Evolutionary conservation across 2,888 invertebrate species (phyloP), one percentile per base, ranked within the genome.

Genomic region (Exephanes ischioxanthus): DNA sequence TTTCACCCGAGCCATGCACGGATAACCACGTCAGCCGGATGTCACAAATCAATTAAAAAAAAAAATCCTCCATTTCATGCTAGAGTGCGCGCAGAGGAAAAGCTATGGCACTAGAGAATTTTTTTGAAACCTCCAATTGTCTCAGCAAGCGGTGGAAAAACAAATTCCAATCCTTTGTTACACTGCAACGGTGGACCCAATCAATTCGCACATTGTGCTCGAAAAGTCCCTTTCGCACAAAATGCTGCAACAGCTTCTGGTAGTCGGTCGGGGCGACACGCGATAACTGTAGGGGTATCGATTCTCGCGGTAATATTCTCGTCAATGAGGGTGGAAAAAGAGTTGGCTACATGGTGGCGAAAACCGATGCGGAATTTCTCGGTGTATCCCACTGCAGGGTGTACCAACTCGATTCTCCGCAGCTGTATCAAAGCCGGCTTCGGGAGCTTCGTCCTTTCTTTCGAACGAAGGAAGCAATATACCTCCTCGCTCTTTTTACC

Each of bases 291-390:
- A 72, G 72, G 63, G 51, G 37, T 51, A 66, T 66, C 41, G 41
- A 37, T 66, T n/a, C 48, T 51, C 22, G 58, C 41, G 63, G 22
- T 14, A 66, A 79, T 66, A 53, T 63, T 80, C 37, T 3, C 19
- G 26, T 33, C n/a, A 61, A 51, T 66, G 22, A 11, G 41, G 45
- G 58, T 22, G 33, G 45, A 61, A 70, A 41, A 66, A 48, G 53
- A 61, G 48, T 53, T 26, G 71, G 19, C 22, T 58, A 14, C 26
- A 9, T 14, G 22, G 58, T 9, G 22, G 14, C 58, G 26, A 58
- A 58, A 58, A 22, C 22, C 58, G 58, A 11, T 11, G 22, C 58
- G 58, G 26, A 58, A 58, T 58, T 3, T 22, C 11, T 4, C 6
- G 58, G 22, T 4, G 58, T 22, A 1, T 58, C 14, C 22, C 3